A percentile compares a stretch with the other conserved stretches of the same genome.
Evolutionary conservation across 2,113 vertebrate genomes (phyloP).

Genomic region (Nestor notabilis): DNA sequence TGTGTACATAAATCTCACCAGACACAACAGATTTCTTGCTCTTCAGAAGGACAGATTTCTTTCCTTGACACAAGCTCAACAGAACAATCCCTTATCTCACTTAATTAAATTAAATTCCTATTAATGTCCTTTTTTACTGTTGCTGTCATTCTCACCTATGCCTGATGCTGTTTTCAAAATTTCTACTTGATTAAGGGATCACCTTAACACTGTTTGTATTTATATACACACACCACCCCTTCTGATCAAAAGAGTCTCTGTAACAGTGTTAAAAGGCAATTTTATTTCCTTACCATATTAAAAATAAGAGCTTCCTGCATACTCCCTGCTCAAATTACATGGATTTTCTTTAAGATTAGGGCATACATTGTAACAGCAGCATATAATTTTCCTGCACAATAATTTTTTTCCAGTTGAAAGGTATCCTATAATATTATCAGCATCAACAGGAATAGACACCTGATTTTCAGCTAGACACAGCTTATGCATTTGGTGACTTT

Average conservation of each 20-base stretch:
- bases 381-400: slow-evolving; percentile 71
- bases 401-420: slow-evolving; percentile 74
- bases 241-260: slow-evolving; percentile 16
- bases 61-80: neutral
- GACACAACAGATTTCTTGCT: neutral
- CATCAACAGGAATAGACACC: slow-evolving; percentile 60
- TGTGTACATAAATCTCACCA: neutral
- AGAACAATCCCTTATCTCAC: neutral
- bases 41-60: neutral
- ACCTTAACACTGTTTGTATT: slow-evolving; percentile 1
- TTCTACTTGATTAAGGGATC: neutral
- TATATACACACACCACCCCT: neutral
- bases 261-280: slow-evolving; percentile 37
- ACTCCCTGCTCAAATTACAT: slow-evolving; percentile 60
- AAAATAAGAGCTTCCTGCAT: slow-evolving; percentile 21
- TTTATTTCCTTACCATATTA: slow-evolving; percentile 42
- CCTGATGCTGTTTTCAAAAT: neutral
- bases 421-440: slow-evolving; percentile 68
- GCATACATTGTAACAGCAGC: slow-evolving; percentile 58
- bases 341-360: slow-evolving; percentile 69
- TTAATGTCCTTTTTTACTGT: neutral
- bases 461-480: slow-evolving; percentile 69
- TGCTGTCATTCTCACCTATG: neutral
- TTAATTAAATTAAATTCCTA: slow-evolving; percentile 19
- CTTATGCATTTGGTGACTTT: slow-evolving; percentile 14